These are phyloP conservation scores for Danaus melanippus DNA, from an alignment of 1,140 invertebrate species.

Conservation along the genomic window DNA sequence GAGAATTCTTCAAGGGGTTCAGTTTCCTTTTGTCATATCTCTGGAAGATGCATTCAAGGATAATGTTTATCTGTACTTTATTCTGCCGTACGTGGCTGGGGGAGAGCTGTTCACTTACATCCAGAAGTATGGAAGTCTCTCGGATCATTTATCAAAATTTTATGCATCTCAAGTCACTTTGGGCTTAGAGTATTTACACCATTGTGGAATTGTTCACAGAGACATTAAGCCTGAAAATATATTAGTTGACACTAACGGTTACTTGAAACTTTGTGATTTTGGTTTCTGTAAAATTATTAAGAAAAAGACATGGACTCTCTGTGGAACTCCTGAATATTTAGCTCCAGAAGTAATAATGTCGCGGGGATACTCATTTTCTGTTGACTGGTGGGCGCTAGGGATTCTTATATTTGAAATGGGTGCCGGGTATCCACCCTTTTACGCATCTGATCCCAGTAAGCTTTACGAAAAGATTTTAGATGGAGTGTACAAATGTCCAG, in stretches of 20 bases:
- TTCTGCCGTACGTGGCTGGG: slow-evolving; percentile 85
- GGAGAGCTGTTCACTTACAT: slow-evolving; percentile 89
- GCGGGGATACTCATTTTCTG: slow-evolving; percentile 95
- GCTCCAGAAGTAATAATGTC: slow-evolving; percentile 95
- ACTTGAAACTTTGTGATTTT: slow-evolving; percentile 90
- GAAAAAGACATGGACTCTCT: slow-evolving; percentile 94
- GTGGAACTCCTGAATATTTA: slow-evolving; percentile 97
- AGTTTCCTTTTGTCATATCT: slow-evolving; percentile 87
- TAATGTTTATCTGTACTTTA: slow-evolving; percentile 86
- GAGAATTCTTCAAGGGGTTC: slow-evolving; percentile 83
- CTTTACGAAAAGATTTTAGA: slow-evolving; percentile 92
- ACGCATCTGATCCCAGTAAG: slow-evolving; percentile 85
- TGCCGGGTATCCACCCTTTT: slow-evolving; percentile 88
- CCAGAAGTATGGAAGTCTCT: slow-evolving; percentile 80
- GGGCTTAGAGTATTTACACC: slow-evolving; percentile 94
- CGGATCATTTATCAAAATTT: slow-evolving; percentile 87
- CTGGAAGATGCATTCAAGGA: slow-evolving; percentile 89
- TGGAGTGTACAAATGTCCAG: slow-evolving; percentile 80
- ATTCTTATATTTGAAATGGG: slow-evolving; percentile 90
- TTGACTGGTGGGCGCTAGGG: slow-evolving; percentile 97
- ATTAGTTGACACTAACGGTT: slow-evolving; percentile 89
- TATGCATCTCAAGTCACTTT: slow-evolving; percentile 95
- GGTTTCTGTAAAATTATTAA: slow-evolving; percentile 93
- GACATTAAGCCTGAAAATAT: slow-evolving; percentile 98
- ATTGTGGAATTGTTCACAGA: slow-evolving; percentile 90